Conservation (phyloP, 2,797 vertebrate genomes). For the Epinephelus malabaricus region DNA sequence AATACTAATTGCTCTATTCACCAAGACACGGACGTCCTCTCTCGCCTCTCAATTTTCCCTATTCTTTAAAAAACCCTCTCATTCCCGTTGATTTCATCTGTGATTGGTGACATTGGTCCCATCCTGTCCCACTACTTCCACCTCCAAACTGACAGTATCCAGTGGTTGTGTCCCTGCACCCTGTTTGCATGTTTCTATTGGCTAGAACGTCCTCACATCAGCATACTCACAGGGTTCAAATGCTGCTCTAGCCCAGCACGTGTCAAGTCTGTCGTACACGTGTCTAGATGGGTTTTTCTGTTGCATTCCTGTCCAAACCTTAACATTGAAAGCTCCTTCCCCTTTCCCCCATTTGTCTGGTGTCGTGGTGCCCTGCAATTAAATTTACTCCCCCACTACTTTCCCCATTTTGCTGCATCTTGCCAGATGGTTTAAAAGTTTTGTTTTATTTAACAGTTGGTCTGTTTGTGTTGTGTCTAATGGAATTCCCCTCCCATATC, state of each 20-base stretch:
- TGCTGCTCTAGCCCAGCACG: slow-evolving; percentile 70
- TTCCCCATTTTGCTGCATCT: slow-evolving; percentile 63
- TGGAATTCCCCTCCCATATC: slow-evolving; percentile 19
- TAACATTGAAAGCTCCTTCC: slow-evolving; percentile 45
- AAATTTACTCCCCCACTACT: slow-evolving; percentile 9
- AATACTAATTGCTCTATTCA: slow-evolving; percentile 60
- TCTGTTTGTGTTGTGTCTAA: slow-evolving; percentile 71
- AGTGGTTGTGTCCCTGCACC: slow-evolving; percentile 66
- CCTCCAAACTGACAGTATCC: slow-evolving; percentile 49
- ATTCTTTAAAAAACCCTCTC: slow-evolving; percentile 79
- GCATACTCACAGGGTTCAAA: slow-evolving; percentile 56
- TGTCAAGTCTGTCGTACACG: slow-evolving; percentile 73
- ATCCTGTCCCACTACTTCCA: slow-evolving; percentile 46
- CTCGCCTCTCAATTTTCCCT: slow-evolving; percentile 66
- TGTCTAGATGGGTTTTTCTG: slow-evolving; percentile 56
- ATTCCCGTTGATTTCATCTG: slow-evolving; percentile 69
- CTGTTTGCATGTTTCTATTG: slow-evolving; percentile 75
- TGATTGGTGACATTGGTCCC: slow-evolving; percentile 59
- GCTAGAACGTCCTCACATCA: slow-evolving; percentile 60
- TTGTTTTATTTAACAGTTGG: slow-evolving; percentile 26
- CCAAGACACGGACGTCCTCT: slow-evolving; percentile 45
- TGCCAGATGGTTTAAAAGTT: slow-evolving; percentile 48
- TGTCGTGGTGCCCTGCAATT: slow-evolving; percentile 67
- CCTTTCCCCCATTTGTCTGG: slow-evolving; percentile 51
- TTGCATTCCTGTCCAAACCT: slow-evolving; percentile 53